Percentiles rank a stretch among this genome's conserved stretches.
phyloP scores from a whole-genome alignment of 1,140 invertebrate species.

The Asbolus verrucosus region DNA sequence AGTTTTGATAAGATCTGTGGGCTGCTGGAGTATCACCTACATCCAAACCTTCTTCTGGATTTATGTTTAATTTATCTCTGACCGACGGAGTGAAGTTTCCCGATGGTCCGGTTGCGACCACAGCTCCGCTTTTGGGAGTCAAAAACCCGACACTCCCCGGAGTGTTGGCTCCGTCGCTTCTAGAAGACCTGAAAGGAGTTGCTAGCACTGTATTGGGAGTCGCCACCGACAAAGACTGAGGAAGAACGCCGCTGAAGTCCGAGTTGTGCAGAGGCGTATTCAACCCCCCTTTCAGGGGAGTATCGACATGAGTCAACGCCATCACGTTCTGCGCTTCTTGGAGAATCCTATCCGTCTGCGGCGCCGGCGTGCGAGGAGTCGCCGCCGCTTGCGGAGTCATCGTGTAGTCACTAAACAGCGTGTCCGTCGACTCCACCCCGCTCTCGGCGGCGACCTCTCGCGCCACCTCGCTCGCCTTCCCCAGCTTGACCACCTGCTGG shows the following conservation, averaged over 20 bases:
- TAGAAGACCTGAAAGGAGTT: slow-evolving; percentile 86
- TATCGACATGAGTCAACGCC: slow-evolving; percentile 97
- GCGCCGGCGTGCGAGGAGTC: slow-evolving; percentile 90
- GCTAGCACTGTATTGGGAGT: slow-evolving; percentile 96
- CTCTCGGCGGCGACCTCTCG: slow-evolving; percentile 90
- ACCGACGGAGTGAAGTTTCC: slow-evolving; percentile 72
- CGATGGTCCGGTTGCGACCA: slow-evolving; percentile 9
- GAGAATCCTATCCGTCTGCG: slow-evolving; percentile 77
- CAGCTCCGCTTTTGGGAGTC: slow-evolving; percentile 66
- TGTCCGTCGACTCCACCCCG: slow-evolving; percentile 84
- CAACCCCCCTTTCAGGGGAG: slow-evolving; percentile 94
- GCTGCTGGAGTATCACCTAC: slow-evolving; percentile 74
- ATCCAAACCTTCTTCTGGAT: slow-evolving; percentile 84
- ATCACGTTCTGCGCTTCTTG: slow-evolving; percentile 99
- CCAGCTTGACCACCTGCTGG: slow-evolving; percentile 96
- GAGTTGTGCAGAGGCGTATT: slow-evolving; percentile 93
- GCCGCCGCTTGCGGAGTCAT: slow-evolving; percentile 77
- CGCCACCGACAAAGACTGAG: slow-evolving; percentile 77
- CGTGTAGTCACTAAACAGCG: slow-evolving; percentile 92
- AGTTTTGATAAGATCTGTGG: slow-evolving; percentile 74
- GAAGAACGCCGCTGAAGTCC: slow-evolving; percentile 88
- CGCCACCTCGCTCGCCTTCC: slow-evolving; percentile 93
- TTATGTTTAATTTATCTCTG: slow-evolving; percentile 95
- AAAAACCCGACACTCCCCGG: slow-evolving; percentile 67
- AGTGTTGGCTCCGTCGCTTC: slow-evolving; percentile 64